Evolutionary conservation across 2,797 vertebrate genomes (phyloP), one percentile per base, ranked within the genome.

Genomic region (Paguma larvata): DNA sequence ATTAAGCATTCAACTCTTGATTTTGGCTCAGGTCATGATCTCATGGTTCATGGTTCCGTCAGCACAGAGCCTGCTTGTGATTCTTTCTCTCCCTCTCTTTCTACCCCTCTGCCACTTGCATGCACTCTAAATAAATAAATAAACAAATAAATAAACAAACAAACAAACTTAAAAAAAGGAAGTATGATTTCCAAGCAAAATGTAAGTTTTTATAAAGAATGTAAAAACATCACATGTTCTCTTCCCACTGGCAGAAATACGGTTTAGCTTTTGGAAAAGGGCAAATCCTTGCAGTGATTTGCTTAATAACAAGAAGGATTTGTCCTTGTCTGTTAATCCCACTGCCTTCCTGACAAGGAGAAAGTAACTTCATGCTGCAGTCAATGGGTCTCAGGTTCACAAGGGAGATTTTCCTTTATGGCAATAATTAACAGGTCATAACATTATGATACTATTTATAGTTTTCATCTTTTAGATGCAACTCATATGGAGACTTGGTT

Each of bases 111-210:
- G 7, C 21, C 8, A 8, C 56, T 59, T 59, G 56, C 56, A 59
- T 19, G 53, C 38, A 38, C 38, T 38, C 38, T 38, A 38, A 56
- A 56, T 21, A 56, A 56, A 56, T 23, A 86, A 21, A 62, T 38
- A 62, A 62, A 10, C 3, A 65, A 56, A 56, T 21, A 56, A 56
- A 56, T 23, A 86, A 21, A 62, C 38, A 62, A 62, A 25, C 3
- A 65, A 56, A 59, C 23, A 59, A 59, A 59, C 56, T 59, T 10
- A 1, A 59, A 59, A 70, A 83, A 97, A 97, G 80, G 70, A 75
- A 97, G 59, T 75, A 95, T 89, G 27, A 96, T 79, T 89, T 89
- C 72, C 77, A 89, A 97, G 46, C 77, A 85, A 87, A 97, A 94
- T 92, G 67, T n/a, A 67, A 89, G 34, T 86, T 94, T 89, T 84